Evolutionary conservation across 2,888 invertebrate species (phyloP), one percentile per base, ranked within the genome.

Genomic region (Hemithea aestivaria): DNA sequence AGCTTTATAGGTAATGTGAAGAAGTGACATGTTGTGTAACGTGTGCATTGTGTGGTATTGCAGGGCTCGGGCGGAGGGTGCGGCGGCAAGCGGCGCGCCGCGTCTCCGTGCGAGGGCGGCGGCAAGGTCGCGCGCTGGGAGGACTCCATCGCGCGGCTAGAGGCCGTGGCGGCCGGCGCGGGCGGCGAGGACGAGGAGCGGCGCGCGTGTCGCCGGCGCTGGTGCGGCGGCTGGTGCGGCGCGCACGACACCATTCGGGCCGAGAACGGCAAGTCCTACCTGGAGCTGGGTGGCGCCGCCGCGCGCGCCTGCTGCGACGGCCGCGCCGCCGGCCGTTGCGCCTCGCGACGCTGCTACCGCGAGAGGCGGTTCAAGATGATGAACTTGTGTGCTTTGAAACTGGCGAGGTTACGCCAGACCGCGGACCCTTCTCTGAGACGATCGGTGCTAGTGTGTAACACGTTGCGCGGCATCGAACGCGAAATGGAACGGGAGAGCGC

Each of bases 401-500:
- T 97, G 53, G 94, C 95, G 66, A 90, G 95, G 60, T 93, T 94
- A 65, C 91, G 96, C 36, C 96, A 96, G 76, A 94, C 94, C 55
- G 94, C 95, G 37, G 96, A 97, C 74, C 96, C 96, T 26, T 95
- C 95, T 45, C 87, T 97, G 42, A 91, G 95, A 60, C 92, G 96
- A 48, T 96, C 96, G 29, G 97, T 97, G 69, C 91, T 97, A 47
- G 96, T 97, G 64, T 96, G 96, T 88, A 97, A 97, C 81, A 96
- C 97, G 38, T 76, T 97, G 51, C 92, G 96, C 71, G 91, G 93
- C 72, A 93, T 96, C 66, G 96, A 96, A 80, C 90, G 93, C 37
- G 96, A 97, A 82, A 94, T 97, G 90, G 95, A 95, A 73, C 84
- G 90, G 41, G 92, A 91, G 72, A 89, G 71, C 59, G 87, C 68